Evolutionary conservation across 2,888 invertebrate genomes (phyloP), one percentile per base, ranked within the genome.

Genomic region (Phyto melanocephala): DNA sequence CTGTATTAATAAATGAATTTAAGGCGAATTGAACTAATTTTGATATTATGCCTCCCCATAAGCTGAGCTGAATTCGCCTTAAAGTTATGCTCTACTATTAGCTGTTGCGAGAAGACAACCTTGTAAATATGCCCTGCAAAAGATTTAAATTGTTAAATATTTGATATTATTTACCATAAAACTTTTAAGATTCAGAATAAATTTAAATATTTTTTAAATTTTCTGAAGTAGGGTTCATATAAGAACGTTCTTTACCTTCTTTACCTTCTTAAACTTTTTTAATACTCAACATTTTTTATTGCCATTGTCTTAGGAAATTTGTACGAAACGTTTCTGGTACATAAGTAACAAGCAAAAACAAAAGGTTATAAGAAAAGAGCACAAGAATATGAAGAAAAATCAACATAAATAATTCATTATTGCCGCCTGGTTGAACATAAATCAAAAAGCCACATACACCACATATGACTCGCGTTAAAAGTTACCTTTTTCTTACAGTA

Each of bases 371-470:
- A 75, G 1, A 17, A 56, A 77, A 72, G 13, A 37, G 52, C 74
- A 58, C 33, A 45, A 65, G 35, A 45, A 47, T n/a, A 52, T 58
- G 60, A 35, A 76, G 45, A 58, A 68, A 89, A 88, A 88, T 88
- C 88, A 86, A 86, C 87, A 89, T 89, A 89, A 89, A 89, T 89
- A 89, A 89, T 89, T 89, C 89, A 89, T 89, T 89, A 89, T 88
- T 88, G 87, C 88, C 88, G 87, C 87, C 86, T 87, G 89, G 87
- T 86, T 89, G 89, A 86, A 87, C 87, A 89, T 89, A 89, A 89
- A 89, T 89, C 89, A 89, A 87, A 87, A 86, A 84, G 84, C 84
- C 86, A 84, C 86, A 85, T 81, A 70, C 63, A 54, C 78, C 82
- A 75, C 79, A 82, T 79, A 79, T 65, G 75, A 75, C 52, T 58